Percentiles rank a stretch among this genome's conserved stretches.
phyloP scores from a whole-genome alignment of 2,797 vertebrate genomes.

The Buphagus erythrorhynchus region DNA sequence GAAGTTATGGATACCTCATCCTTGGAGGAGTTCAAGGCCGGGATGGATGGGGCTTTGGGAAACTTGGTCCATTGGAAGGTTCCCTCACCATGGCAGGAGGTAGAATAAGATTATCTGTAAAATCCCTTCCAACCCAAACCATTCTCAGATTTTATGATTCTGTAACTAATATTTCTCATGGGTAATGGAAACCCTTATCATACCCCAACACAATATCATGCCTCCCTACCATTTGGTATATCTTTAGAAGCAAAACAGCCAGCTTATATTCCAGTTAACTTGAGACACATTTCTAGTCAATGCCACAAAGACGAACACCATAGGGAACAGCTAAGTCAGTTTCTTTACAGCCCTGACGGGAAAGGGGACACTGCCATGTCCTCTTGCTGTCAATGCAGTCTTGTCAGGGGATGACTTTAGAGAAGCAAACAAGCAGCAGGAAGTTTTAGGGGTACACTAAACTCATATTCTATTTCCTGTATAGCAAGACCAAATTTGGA shows the following conservation, averaged over 20 bases:
- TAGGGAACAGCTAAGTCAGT: neutral
- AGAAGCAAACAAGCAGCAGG: neutral
- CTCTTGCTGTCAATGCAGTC: neutral
- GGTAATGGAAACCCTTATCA: neutral
- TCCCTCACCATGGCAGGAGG: neutral
- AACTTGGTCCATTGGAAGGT: neutral
- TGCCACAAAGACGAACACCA: rapidly evolving
- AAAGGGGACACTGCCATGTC: neutral
- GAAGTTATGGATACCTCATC: neutral
- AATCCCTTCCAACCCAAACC: neutral
- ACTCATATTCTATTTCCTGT: neutral
- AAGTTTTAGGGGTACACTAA: neutral
- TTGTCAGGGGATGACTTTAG: neutral
- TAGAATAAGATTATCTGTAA: neutral
- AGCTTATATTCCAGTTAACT: neutral
- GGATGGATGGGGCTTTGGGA: neutral
- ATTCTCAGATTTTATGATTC: neutral
- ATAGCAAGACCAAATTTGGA: neutral
- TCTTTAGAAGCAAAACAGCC: neutral
- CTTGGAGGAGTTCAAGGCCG: neutral
- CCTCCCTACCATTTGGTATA: neutral
- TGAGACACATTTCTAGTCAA: neutral
- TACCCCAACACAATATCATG: neutral
- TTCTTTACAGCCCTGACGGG: neutral
- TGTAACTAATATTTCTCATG: neutral